Evolutionary conservation across 2,113 vertebrate species (phyloP).

Genomic region (Chloebia gouldiae): DNA sequence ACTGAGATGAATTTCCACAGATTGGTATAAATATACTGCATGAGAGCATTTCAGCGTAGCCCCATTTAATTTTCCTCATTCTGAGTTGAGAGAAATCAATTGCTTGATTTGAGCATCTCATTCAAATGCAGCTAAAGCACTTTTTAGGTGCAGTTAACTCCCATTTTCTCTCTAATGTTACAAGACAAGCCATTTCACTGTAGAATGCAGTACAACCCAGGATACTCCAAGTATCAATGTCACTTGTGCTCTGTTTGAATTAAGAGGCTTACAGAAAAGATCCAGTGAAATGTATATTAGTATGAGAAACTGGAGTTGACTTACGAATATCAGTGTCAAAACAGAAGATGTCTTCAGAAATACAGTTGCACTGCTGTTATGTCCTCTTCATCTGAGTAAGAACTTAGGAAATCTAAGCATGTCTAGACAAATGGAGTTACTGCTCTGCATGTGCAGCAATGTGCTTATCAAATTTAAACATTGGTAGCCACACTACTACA

Average conservation of each 20-base stretch:
- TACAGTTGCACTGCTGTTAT: neutral
- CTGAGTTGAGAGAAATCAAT: neutral
- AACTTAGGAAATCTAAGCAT: neutral
- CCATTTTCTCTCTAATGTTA: neutral
- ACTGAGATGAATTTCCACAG: neutral
- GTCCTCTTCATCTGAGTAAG: neutral
- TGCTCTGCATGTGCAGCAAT: neutral
- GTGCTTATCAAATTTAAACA: neutral
- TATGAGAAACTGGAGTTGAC: neutral
- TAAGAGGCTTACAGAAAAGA: neutral
- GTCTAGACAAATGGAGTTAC: neutral
- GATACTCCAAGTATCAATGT: neutral
- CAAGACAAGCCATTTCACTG: neutral
- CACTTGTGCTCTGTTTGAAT: neutral
- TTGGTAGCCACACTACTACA: rapidly evolving
- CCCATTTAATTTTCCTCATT: neutral
- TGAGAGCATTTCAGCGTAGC: neutral
- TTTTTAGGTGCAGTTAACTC: neutral
- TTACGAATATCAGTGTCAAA: neutral
- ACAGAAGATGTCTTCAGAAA: neutral
- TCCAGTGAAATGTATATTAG: neutral
- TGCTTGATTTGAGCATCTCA: neutral
- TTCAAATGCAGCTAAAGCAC: neutral
- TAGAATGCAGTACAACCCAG: neutral
- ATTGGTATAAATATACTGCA: neutral